A percentile compares a stretch with the other conserved stretches of the same genome.
Conservation (phyloP, 2,797 vertebrate genomes). For the Rhadinocentrus ornatus region DNA sequence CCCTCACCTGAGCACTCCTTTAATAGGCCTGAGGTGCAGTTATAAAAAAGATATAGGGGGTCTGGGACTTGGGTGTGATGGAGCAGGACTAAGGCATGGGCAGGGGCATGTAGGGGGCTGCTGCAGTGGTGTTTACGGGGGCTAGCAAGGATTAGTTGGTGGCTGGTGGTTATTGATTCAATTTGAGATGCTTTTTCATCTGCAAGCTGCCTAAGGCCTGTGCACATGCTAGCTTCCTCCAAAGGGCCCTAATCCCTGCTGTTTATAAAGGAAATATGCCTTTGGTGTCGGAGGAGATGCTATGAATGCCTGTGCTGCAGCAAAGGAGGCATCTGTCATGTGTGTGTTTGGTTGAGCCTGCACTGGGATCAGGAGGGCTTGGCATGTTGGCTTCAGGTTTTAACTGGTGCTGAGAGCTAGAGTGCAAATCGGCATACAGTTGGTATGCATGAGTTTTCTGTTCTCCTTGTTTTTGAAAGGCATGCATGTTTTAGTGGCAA, state of each 20-base stretch:
- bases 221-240: conserved; percentile 76
- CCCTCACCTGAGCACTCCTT: conserved; percentile 76
- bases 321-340: conserved; percentile 78
- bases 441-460: conserved; percentile 55
- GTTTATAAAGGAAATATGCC: conserved; percentile 79
- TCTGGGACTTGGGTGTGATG: conserved; percentile 41
- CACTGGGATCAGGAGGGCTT: conserved; percentile 67
- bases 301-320: conserved; percentile 73
- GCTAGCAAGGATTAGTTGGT: conserved; percentile 76
- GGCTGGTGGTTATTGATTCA: conserved; percentile 83
- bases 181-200: conserved; percentile 83
- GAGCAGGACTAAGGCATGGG: conserved; percentile 56
- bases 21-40: conserved; percentile 65
- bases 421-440: conserved; percentile 52
- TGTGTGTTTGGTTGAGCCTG: conserved; percentile 70
- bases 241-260: conserved; percentile 70
- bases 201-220: conserved; percentile 69
- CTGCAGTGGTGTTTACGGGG: conserved; percentile 63
- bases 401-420: conserved; percentile 70
- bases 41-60: conserved; percentile 84
- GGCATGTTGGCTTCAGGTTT: conserved; percentile 74
- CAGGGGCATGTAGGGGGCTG: conserved; percentile 50
- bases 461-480: conserved; percentile 37
- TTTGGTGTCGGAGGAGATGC: conserved; percentile 78
- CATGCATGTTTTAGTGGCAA: conserved; percentile 17